Evolutionary conservation across 2,797 vertebrate genomes (phyloP), one percentile per base, ranked within the genome.

Genomic region (Nothura maculosa): DNA sequence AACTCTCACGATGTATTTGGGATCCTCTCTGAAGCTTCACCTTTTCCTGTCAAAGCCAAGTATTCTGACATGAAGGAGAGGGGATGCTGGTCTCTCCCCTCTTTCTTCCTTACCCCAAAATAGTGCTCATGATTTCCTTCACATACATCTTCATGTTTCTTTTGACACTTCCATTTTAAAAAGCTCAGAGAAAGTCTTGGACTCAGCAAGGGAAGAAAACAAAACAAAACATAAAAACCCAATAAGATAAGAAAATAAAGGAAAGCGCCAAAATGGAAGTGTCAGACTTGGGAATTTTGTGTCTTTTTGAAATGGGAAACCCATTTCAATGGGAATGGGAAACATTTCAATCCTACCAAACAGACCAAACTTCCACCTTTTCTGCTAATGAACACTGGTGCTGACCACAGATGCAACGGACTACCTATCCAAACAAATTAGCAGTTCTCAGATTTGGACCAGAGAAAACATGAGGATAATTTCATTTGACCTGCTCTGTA

Each of bases 21-120:
- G 85, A 91, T 87, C 81, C 75, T 87, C 81, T 92, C 62, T 86
- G 73, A 91, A 94, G 87, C 40, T 67, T 85, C 78, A 92, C 40
- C 62, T 88, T 90, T 6, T 34, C 77, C 64, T 68, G 25, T 54
- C 92, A 79, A 95, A 90, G 47, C 30, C 40, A 85, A 74, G 54
- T 64, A 85, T 62, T 91, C 76, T 61, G 67, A 70, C 69, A 84
- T 10, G 36, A 78, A 81, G 75, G 91, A 62, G 20, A 60, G 43
- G 14, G 11, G 47, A n/a, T 89, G 62, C 52, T 58, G 87, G 38
- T 32, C 70, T 89, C 25, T 64, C 90, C 43, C 9, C 38, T 38
- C 40, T 87, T 70, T 79, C 55, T 85, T 89, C 79, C 85, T 76
- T 85, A 84, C 66, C 16, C 18, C 76, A 73, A 63, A 81, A n/a